Evolutionary conservation across 2,113 vertebrate genomes (phyloP).

Genomic region (Daubentonia madagascariensis): DNA sequence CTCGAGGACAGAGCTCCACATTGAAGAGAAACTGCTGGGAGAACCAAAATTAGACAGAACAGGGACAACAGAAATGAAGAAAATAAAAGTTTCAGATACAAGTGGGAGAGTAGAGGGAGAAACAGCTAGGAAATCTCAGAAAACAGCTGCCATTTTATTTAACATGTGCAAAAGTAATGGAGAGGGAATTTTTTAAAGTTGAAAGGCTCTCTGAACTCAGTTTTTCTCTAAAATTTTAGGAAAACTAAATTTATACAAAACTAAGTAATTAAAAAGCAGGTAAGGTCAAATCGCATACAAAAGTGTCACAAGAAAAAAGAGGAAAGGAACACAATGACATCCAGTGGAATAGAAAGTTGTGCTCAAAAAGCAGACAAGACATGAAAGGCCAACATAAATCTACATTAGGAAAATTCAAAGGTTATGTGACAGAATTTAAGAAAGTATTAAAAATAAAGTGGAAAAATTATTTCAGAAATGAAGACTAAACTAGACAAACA

Average conservation of each 20-base stretch:
- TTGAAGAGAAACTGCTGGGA: background rate
- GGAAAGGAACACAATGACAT: background rate
- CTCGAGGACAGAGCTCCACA: too few species aligned
- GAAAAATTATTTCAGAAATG: background rate
- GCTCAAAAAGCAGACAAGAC: background rate
- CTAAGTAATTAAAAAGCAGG: background rate
- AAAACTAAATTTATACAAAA: background rate
- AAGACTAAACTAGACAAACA: background rate
- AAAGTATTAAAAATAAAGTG: background rate
- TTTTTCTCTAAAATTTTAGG: background rate
- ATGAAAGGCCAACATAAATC: background rate
- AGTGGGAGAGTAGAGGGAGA: accelerated
- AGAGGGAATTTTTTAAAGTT: background rate
- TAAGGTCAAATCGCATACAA: background rate
- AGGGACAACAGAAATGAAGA: background rate
- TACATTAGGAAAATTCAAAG: background rate
- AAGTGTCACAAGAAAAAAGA: background rate
- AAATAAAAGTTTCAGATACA: background rate
- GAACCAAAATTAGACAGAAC: background rate
- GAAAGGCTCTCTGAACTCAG: background rate
- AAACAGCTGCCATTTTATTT: background rate
- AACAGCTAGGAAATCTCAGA: background rate
- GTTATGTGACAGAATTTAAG: background rate
- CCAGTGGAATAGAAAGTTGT: background rate
- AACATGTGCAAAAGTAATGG: background rate